A percentile compares a stretch with the other conserved stretches of the same genome.
These are phyloP conservation scores for Hypotaenidia okinawae DNA, from an alignment of 2,797 vertebrate genomes.

Conservation along the genomic window DNA sequence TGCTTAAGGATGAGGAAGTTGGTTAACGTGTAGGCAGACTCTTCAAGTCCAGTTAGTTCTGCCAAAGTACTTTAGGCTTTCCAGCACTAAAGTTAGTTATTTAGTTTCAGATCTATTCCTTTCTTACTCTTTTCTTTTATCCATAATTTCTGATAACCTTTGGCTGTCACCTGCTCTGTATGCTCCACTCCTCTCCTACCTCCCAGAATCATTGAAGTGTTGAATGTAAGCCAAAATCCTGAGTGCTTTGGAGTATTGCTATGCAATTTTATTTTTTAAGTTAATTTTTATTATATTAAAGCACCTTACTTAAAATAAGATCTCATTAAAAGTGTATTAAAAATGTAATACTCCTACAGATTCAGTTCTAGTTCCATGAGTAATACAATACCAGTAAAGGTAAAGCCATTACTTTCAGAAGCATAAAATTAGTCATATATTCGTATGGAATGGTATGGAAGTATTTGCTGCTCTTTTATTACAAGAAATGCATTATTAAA, in stretches of 20 bases:
- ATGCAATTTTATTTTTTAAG: neutral
- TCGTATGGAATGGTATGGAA: neutral
- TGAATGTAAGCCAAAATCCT: neutral
- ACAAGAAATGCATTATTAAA: neutral
- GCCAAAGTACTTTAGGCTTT: neutral
- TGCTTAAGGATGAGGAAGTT: neutral
- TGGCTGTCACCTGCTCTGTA: neutral
- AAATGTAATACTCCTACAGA: conserved; percentile 13
- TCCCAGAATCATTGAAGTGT: neutral
- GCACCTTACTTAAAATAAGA: conserved; percentile 15
- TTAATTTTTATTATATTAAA: conserved; percentile 27
- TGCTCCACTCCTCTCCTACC: neutral
- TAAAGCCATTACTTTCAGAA: neutral
- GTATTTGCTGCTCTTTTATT: neutral
- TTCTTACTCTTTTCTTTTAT: neutral
- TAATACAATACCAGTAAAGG: neutral
- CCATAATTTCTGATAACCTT: neutral
- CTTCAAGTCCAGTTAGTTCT: neutral
- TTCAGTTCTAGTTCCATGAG: neutral
- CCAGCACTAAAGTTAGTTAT: neutral
- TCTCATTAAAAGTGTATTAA: conserved; percentile 4
- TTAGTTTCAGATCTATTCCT: neutral
- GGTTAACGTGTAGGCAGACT: neutral
- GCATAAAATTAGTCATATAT: neutral
- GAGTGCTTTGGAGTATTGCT: neutral